These are phyloP conservation scores for Lepidostoma basale DNA, from an alignment of 1,140 invertebrate species.

Conservation along the genomic window DNA sequence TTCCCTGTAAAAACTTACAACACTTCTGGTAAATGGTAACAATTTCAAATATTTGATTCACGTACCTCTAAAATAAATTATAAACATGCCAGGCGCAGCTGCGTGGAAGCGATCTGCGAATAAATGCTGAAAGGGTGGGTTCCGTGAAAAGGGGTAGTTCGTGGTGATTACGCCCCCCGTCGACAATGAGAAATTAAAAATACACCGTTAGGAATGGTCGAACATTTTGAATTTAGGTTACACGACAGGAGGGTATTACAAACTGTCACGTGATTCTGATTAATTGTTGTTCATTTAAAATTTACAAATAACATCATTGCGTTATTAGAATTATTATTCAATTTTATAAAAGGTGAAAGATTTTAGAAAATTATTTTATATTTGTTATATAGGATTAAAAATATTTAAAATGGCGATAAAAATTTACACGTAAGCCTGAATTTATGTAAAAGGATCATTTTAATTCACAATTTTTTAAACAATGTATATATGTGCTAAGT, in stretches of 20 bases:
- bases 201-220: background rate
- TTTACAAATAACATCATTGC: too few relatives aligned
- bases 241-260: background rate
- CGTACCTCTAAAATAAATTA: conserved; percentile 28
- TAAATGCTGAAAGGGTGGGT: conserved; percentile 22
- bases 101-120: conserved; percentile 19
- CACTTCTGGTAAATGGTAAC: conserved; percentile 15
- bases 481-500: too few relatives aligned
- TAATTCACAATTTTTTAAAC: too few relatives aligned
- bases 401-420: too few relatives aligned
- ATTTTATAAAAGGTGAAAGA: too few relatives aligned
- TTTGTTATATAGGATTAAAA: too few relatives aligned
- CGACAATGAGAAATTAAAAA: background rate
- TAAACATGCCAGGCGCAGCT: conserved; percentile 29
- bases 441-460: too few relatives aligned
- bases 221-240: background rate
- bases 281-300: too few relatives aligned
- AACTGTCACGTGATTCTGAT: too few relatives aligned
- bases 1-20: conserved; percentile 16
- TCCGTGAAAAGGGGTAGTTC: background rate
- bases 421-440: too few relatives aligned
- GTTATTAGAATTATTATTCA: too few relatives aligned
- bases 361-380: too few relatives aligned
- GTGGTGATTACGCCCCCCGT: background rate
- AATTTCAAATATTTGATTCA: conserved; percentile 33